These are phyloP conservation scores for Astropecten irregularis DNA, from an alignment of 53 echinoderm and acorn worm species.

Conservation along the genomic window DNA sequence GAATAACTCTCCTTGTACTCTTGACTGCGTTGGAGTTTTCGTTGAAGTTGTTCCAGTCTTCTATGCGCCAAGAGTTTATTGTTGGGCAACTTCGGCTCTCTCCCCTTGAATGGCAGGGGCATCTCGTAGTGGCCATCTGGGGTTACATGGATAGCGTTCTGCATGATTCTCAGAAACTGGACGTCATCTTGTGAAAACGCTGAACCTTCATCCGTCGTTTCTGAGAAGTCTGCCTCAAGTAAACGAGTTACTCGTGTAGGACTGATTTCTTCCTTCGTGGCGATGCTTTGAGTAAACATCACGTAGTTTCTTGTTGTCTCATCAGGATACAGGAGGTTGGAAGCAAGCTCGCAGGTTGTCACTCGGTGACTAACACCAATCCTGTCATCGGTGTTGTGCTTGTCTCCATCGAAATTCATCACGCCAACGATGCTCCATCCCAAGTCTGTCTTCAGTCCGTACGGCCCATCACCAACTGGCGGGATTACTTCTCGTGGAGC, in stretches of 20 bases:
- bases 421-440: constrained; percentile 66
- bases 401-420: constrained; percentile 1
- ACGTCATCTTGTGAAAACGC: constrained; percentile 51
- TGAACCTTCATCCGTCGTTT: constrained; percentile 5
- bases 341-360: no score
- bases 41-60: constrained; percentile 6
- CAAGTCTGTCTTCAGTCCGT: constrained; percentile 44
- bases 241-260: constrained; percentile 23
- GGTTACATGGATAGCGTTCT: constrained; percentile 17
- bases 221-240: constrained; percentile 61
- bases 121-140: constrained; percentile 59
- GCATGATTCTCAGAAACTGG: constrained; percentile 55
- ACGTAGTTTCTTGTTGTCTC: background rate
- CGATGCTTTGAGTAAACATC: background rate
- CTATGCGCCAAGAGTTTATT: constrained; percentile 41
- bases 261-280: constrained; percentile 34
- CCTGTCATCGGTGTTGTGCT: constrained; percentile 27
- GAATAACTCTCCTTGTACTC: background rate
- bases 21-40: background rate
- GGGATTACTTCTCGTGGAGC: constrained; percentile 37
- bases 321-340: background rate
- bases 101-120: constrained; percentile 54
- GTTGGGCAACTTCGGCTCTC: constrained; percentile 38
- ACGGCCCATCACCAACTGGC: constrained; percentile 41
- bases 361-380: constrained; percentile 45